Evolutionary conservation across 2,888 invertebrate species (phyloP).

Genomic region (Drosophila suboccidentalis): DNA sequence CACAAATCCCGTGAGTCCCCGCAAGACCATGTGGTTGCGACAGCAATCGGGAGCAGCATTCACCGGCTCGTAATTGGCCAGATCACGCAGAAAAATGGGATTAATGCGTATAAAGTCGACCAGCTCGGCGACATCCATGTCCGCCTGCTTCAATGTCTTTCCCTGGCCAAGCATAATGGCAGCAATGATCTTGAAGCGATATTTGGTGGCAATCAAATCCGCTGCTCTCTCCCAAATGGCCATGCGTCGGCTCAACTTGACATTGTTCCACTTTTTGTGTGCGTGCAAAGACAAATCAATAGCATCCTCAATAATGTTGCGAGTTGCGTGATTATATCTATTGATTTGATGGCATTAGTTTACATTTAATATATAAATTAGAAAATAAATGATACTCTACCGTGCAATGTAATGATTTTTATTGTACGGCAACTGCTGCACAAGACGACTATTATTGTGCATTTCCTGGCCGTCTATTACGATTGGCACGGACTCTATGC

Average conservation of each 20-base stretch:
- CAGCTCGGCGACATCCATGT: slow-evolving; percentile 97
- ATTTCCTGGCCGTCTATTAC: slow-evolving; percentile 95
- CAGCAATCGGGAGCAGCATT: slow-evolving; percentile 90
- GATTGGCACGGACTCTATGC: slow-evolving; percentile 94
- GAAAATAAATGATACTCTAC: slow-evolving; percentile 16
- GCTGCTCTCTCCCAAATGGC: slow-evolving; percentile 95
- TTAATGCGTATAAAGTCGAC: slow-evolving; percentile 96
- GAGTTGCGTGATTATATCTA: slow-evolving; percentile 94
- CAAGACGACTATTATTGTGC: slow-evolving; percentile 89
- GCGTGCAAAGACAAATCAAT: slow-evolving; percentile 91
- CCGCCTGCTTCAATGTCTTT: slow-evolving; percentile 97
- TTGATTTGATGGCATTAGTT: neutral
- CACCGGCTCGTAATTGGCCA: slow-evolving; percentile 94
- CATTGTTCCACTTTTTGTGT: slow-evolving; percentile 94
- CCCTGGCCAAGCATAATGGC: slow-evolving; percentile 98
- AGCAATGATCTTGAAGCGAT: slow-evolving; percentile 95
- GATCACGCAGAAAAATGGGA: slow-evolving; percentile 92
- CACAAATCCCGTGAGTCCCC: slow-evolving; percentile 98
- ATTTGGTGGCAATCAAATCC: slow-evolving; percentile 93
- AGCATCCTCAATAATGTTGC: slow-evolving; percentile 92
- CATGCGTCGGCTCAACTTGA: slow-evolving; percentile 91
- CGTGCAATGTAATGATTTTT: slow-evolving; percentile 92
- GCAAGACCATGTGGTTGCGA: slow-evolving; percentile 92
- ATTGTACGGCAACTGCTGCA: slow-evolving; percentile 95
- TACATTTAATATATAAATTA: neutral